These are phyloP conservation scores for Glaucidium brasilianum DNA, from an alignment of 2,113 vertebrate species.

Conservation along the genomic window DNA sequence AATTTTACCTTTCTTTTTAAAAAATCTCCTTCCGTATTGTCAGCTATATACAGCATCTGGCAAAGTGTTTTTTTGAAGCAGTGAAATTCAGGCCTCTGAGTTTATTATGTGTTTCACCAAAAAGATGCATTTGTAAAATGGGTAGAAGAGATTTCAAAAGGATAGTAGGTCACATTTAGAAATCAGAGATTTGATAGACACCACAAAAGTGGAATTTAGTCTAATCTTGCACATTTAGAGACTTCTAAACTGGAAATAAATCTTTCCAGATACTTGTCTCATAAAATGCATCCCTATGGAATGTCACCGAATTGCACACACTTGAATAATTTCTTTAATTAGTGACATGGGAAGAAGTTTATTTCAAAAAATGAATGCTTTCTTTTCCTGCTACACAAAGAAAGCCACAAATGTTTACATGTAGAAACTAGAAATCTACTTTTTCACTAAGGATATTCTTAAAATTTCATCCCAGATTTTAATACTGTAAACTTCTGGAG, in stretches of 20 bases:
- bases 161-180: not conserved
- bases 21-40: not conserved
- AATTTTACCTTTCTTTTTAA: constrained; percentile 5
- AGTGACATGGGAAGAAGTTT: not conserved
- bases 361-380: not conserved
- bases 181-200: not conserved
- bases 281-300: not conserved
- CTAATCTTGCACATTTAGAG: not conserved
- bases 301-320: not conserved
- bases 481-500: not conserved
- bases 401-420: not conserved
- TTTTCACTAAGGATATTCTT: not conserved
- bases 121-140: not conserved
- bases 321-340: not conserved
- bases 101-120: not conserved
- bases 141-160: not conserved
- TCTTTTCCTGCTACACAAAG: not conserved
- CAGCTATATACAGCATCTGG: not conserved
- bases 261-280: not conserved
- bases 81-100: not conserved
- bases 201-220: not conserved
- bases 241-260: not conserved
- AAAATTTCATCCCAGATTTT: not conserved
- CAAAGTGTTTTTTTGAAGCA: not conserved
- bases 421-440: not conserved